Base-by-base conservation (phyloP, 2,797 vertebrate genomes). In the Platalea minor region DNA sequence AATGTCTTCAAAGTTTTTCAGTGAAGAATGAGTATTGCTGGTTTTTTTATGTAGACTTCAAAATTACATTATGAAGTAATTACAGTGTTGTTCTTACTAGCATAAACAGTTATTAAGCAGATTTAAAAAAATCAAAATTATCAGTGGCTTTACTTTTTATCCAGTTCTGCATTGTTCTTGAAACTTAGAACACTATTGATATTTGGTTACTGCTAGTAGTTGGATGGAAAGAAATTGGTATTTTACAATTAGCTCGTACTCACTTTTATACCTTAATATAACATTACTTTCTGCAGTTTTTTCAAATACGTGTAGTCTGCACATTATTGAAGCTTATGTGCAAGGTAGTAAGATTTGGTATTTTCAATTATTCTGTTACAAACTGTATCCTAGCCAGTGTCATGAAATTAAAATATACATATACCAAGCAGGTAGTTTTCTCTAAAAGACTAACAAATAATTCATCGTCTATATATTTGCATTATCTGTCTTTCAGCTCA, bases 401-500 rank as follows among this genome's bases (percentile, higher is more conserved):
- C 11, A 57, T 45, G 57, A 41, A 90, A 75, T 70, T 48, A 41
- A 61, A 69, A 82, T 59, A 25, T 7, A 17, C 17, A 8, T 61
- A 13, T 37, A 54, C 29, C 63, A 73, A 54, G 29, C 20, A 57
- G 26, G 10, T 73, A n/a, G 17, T 61, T 91, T 70, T 78, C 21
- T 84, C 24, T 87, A 13, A n/a, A 81, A 87, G 35, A 17, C 13
- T 48, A 11, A 56, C 5, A 79, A 78, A 20, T 57, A 51, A 17
- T 85, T 37, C 1, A 1, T 74, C 24, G 9, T 65, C 68, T 39
- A 23, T 78, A 13, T 53, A 10, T 43, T 90, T 96, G 28, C 56
- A 4, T 96, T 91, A 5, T 88, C 2, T 96, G 82, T 95, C 65
- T 97, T 68, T 92, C 87, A 99, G 99, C 96, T 98, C 98, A 61